phyloP scores from a whole-genome alignment of 2,888 invertebrate genomes.

The Hypselothyrea guttata region DNA sequence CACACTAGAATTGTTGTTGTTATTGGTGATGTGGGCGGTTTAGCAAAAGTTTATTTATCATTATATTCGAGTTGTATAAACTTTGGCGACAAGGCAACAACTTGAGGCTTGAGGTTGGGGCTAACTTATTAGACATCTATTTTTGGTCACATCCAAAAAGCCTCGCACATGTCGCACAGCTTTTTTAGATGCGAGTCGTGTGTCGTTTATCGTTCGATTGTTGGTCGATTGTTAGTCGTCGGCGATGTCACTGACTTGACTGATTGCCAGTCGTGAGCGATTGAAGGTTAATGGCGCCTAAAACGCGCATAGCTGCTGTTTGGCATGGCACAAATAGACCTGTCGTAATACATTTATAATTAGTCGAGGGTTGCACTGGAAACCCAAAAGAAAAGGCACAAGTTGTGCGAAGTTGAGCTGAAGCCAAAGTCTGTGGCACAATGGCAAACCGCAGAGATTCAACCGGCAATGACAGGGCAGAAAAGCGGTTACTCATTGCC shows the following conservation, averaged over 20 bases:
- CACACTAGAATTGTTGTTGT: too few species aligned
- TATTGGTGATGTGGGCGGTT: conserved; percentile 39
- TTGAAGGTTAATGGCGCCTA: conserved; percentile 76
- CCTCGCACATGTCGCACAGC: conserved; percentile 19
- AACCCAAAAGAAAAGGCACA: conserved; percentile 6
- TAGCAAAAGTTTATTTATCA: conserved; percentile 50
- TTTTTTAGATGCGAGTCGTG: conserved; percentile 63
- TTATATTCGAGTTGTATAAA: conserved; percentile 29
- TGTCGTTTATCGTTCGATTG: conserved; percentile 8
- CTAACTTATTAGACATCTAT: conserved; percentile 55
- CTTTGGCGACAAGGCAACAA: conserved; percentile 39
- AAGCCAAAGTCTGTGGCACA: conserved; percentile 18
- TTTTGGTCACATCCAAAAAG: conserved; percentile 65
- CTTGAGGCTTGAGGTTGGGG: conserved; percentile 37
- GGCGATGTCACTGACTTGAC: conserved; percentile 60
- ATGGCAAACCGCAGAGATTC: conserved; percentile 26
- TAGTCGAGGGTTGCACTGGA: conserved; percentile 33
- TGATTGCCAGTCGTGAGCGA: conserved; percentile 63
- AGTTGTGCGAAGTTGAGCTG: not conserved
- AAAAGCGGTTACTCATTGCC: conserved; percentile 48
- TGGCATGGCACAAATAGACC: conserved; percentile 35
- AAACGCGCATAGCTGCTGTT: conserved; percentile 43
- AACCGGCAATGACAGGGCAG: conserved; percentile 42
- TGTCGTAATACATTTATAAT: conserved; percentile 57
- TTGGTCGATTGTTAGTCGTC: conserved; percentile 35